Conservation (phyloP, 2,888 invertebrate species). For the Ypsolopha sequella region DNA sequence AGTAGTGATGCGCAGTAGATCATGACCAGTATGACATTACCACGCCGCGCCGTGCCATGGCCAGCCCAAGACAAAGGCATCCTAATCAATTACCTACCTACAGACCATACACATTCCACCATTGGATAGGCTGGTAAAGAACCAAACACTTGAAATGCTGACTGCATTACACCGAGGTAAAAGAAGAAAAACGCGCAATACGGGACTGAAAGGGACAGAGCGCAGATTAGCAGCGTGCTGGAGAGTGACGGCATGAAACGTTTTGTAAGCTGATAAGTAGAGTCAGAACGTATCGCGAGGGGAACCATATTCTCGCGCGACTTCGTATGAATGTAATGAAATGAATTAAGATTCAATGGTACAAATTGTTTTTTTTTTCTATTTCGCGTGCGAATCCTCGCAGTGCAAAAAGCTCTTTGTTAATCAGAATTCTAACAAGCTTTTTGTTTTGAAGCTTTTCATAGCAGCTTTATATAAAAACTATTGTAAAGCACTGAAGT, state of each 20-base stretch:
- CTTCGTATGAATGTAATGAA: conserved; percentile 55
- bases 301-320: conserved; percentile 67
- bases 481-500: neutral
- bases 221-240: conserved; percentile 38
- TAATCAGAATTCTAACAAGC: neutral
- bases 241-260: conserved; percentile 55
- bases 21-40: conserved; percentile 26
- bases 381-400: conserved; percentile 20
- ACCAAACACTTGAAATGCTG: conserved; percentile 16
- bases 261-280: conserved; percentile 71
- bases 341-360: conserved; percentile 67
- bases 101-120: conserved; percentile 1
- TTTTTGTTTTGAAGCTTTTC: neutral
- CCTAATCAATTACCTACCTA: conserved; percentile 51
- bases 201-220: conserved; percentile 43
- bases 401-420: neutral
- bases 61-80: conserved; percentile 54
- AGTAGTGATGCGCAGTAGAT: conserved; percentile 50
- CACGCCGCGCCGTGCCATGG: conserved; percentile 23
- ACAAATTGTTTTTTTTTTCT: conserved; percentile 14
- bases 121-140: neutral
- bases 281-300: conserved; percentile 59
- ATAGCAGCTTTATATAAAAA: neutral
- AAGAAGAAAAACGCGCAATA: conserved; percentile 68
- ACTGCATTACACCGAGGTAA: conserved; percentile 58